A percentile compares a stretch with the other conserved stretches of the same genome.
Conservation (phyloP, 2,113 vertebrate species). For the Empidonax traillii region DNA sequence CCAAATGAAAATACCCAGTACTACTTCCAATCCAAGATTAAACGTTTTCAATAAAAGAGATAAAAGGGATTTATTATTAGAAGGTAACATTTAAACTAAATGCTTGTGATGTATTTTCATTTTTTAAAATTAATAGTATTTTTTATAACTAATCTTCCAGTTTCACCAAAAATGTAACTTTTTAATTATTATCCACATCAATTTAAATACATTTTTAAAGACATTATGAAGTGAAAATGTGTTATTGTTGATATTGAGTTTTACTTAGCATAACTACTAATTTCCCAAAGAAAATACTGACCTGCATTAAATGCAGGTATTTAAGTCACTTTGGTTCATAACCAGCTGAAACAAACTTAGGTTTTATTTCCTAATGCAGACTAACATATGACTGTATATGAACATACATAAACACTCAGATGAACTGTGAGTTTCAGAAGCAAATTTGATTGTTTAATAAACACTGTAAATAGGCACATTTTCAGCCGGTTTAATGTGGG, state of each 20-base stretch:
- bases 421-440: not conserved
- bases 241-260: not conserved
- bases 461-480: not conserved
- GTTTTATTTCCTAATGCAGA: not conserved
- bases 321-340: slow-evolving; percentile 12
- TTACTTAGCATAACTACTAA: not conserved
- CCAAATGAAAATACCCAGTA: not conserved
- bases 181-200: not conserved
- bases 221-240: not conserved
- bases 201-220: not conserved
- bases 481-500: not conserved
- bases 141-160: not conserved
- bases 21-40: not conserved
- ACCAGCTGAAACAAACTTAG: not conserved
- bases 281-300: not conserved
- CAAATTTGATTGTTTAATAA: not conserved
- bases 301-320: not conserved
- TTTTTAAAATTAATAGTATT: not conserved
- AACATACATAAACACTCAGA: not conserved
- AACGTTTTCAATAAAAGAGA: not conserved
- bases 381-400: not conserved
- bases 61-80: not conserved
- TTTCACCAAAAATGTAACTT: not conserved
- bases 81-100: not conserved
- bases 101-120: not conserved